These are phyloP conservation scores for Heptranchias perlo DNA, from an alignment of 2,113 vertebrate genomes.

Conservation along the genomic window DNA sequence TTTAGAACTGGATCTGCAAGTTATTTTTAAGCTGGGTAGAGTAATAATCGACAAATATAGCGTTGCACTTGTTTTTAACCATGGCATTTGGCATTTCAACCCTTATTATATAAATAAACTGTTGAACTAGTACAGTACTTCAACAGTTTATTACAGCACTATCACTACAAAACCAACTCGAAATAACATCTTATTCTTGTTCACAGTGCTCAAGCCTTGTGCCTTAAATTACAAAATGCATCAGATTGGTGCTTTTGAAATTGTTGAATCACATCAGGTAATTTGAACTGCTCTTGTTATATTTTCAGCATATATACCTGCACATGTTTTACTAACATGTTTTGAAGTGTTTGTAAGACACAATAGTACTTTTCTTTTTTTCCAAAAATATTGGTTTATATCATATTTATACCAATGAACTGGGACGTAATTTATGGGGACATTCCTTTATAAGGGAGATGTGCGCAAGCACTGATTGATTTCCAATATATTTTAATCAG, in stretches of 20 bases:
- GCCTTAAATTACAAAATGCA: not conserved
- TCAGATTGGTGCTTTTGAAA: not conserved
- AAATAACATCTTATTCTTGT: not conserved
- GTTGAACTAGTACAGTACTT: not conserved
- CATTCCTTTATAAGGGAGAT: not conserved
- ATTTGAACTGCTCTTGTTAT: too few relatives aligned
- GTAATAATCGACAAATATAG: conserved; percentile 20
- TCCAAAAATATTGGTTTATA: not conserved
- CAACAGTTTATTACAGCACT: not conserved
- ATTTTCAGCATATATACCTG: not conserved
- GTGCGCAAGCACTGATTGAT: not conserved
- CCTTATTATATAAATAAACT: not conserved
- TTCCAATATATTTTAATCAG: conserved; percentile 27
- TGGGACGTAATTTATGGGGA: not conserved
- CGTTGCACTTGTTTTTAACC: conserved; percentile 42
- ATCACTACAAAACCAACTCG: not conserved
- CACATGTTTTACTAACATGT: not conserved
- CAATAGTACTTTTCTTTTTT: not conserved
- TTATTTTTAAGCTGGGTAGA: conserved; percentile 44
- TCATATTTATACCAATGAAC: not conserved
- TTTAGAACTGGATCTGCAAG: not conserved
- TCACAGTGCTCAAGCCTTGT: not conserved
- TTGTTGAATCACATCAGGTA: not conserved
- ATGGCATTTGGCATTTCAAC: conserved; percentile 42
- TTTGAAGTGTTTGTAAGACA: not conserved